phyloP scores from a whole-genome alignment of 2,797 vertebrate species.

The Chelonia mydas region DNA sequence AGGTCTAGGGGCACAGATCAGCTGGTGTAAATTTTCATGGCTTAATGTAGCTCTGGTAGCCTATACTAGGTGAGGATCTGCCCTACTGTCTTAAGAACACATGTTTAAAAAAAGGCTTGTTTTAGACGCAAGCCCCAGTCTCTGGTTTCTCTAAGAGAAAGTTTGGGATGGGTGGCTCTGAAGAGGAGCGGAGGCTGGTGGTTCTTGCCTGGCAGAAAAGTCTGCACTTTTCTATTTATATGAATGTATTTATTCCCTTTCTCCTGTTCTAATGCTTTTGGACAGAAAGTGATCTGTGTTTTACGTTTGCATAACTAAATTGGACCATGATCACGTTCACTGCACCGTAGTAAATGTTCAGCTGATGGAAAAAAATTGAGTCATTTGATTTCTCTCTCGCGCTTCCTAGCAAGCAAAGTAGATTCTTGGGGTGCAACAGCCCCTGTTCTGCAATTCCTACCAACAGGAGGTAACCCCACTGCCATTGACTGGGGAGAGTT shows the following conservation, averaged over 20 bases:
- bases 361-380: not conserved
- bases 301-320: not conserved
- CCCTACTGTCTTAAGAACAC: not conserved
- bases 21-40: not conserved
- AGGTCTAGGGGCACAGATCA: not conserved
- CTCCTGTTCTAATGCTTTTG: not conserved
- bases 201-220: not conserved
- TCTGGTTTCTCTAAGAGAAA: not conserved
- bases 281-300: not conserved
- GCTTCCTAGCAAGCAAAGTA: not conserved
- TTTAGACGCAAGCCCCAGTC: not conserved
- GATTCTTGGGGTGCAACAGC: not conserved
- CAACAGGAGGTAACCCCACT: not conserved
- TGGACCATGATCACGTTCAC: not conserved
- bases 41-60: not conserved
- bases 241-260: not conserved
- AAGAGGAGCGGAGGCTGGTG: accelerated
- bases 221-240: not conserved
- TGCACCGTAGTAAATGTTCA: not conserved
- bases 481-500: not conserved
- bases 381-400: not conserved
- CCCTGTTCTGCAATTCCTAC: not conserved
- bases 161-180: not conserved
- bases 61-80: not conserved
- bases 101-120: not conserved